Evolutionary conservation across 2,113 vertebrate genomes (phyloP).

Genomic region (Centropus unirufus): DNA sequence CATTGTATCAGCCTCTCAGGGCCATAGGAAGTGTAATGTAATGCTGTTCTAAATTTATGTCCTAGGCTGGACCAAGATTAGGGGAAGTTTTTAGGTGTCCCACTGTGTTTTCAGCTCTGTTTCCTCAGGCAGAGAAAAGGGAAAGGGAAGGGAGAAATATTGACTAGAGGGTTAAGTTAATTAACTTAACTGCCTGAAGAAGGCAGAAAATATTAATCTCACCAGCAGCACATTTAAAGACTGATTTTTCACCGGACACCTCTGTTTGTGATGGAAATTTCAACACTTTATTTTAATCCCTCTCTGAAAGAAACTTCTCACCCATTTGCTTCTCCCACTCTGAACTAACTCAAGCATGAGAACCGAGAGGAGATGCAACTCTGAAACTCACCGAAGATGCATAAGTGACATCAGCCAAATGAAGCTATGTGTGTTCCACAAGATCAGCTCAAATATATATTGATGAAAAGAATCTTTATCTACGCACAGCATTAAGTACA

Average conservation of each 20-base stretch:
- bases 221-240: not conserved
- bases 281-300: not conserved
- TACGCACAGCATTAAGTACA: not conserved
- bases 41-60: constrained; percentile 22
- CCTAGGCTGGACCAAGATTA: not conserved
- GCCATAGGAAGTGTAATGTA: constrained; percentile 31
- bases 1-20: not conserved
- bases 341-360: not conserved
- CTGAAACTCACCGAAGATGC: not conserved
- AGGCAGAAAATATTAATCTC: not conserved
- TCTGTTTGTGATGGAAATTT: not conserved
- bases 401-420: not conserved
- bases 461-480: not conserved
- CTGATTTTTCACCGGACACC: not conserved
- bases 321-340: not conserved
- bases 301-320: not conserved
- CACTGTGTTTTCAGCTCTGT: not conserved
- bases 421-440: not conserved
- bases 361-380: not conserved
- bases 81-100: not conserved
- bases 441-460: not conserved
- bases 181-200: not conserved
- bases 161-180: not conserved
- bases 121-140: not conserved
- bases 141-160: not conserved